phyloP scores from a whole-genome alignment of 2,888 invertebrate genomes.

The Sinopyrophorus schimmeli region DNA sequence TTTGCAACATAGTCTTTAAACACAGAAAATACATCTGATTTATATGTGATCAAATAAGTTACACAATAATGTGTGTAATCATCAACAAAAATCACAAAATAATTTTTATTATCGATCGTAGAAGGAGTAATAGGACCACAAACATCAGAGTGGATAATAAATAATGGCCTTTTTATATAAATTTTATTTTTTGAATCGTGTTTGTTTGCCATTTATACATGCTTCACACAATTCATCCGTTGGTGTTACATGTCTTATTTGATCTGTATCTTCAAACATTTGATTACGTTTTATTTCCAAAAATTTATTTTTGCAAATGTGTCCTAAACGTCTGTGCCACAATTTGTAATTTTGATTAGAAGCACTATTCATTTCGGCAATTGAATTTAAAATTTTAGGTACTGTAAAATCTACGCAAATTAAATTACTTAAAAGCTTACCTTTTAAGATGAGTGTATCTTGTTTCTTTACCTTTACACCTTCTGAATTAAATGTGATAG shows the following conservation, averaged over 20 bases:
- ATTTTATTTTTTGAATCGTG: too few relatives aligned
- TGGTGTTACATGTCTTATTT: constrained; percentile 25
- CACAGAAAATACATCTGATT: constrained; percentile 23
- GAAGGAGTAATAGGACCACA: constrained; percentile 18
- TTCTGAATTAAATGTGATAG: neutral
- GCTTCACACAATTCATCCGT: constrained; percentile 19
- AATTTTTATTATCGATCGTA: constrained; percentile 16
- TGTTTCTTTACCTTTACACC: neutral
- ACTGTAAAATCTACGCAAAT: neutral
- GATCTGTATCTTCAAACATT: constrained; percentile 34
- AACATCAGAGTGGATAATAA: constrained; percentile 21
- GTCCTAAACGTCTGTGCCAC: constrained; percentile 43
- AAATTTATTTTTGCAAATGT: constrained; percentile 39
- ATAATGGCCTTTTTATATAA: constrained; percentile 16
- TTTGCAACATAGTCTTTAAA: constrained; percentile 22
- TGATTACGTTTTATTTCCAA: constrained; percentile 37
- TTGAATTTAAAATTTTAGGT: neutral
- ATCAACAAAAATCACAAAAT: constrained; percentile 20
- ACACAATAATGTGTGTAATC: constrained; percentile 3
- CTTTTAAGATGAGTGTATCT: neutral
- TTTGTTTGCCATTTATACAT: constrained; percentile 17
- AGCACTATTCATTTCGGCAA: neutral
- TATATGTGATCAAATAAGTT: constrained; percentile 4
- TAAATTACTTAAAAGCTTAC: neutral
- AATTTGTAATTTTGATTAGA: constrained; percentile 32